phyloP scores from a whole-genome alignment of 2,113 vertebrate species.

The Nesoenas mayeri region DNA sequence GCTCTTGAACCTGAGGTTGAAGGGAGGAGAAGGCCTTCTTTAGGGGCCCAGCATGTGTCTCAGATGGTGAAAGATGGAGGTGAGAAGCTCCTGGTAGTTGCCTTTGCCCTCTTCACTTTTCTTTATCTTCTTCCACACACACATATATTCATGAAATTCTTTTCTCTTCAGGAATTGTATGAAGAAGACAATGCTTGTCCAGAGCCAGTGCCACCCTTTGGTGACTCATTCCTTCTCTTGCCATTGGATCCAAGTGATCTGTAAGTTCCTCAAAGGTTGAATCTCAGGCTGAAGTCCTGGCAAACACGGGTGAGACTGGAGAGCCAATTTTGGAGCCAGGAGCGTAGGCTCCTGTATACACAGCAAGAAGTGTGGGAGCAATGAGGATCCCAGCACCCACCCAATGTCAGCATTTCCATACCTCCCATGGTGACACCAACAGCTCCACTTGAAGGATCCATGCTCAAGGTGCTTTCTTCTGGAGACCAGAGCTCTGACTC shows the following conservation, averaged over 20 bases:
- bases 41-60: background rate
- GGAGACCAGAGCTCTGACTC: background rate
- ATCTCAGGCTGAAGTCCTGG: background rate
- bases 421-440: accelerated
- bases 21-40: background rate
- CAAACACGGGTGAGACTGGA: background rate
- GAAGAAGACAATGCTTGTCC: background rate
- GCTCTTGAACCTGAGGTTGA: background rate
- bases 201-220: background rate
- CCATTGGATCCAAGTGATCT: background rate
- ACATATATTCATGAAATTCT: background rate
- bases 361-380: background rate
- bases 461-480: background rate
- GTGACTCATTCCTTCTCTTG: background rate
- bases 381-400: background rate
- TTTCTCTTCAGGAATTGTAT: background rate
- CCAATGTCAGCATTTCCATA: background rate
- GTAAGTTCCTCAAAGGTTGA: background rate
- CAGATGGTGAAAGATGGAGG: background rate
- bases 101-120: background rate
- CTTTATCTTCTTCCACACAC: background rate
- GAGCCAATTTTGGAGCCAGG: background rate
- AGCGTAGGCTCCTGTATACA: accelerated
- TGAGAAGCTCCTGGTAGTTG: background rate
- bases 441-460: background rate